Evolutionary conservation across 2,888 invertebrate genomes (phyloP), one percentile per base, ranked within the genome.

Genomic region (Mythimna albipuncta): DNA sequence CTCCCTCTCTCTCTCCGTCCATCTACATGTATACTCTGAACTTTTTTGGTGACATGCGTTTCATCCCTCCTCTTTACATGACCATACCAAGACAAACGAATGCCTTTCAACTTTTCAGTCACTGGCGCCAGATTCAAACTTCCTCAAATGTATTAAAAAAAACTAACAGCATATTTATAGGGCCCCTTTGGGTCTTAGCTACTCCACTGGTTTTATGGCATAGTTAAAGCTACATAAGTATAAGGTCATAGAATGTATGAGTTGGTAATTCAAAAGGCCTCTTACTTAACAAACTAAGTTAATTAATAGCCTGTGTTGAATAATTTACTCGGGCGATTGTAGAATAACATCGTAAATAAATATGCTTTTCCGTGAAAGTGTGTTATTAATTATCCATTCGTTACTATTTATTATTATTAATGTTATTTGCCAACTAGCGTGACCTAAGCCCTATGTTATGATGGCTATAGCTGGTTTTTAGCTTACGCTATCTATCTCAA

Each of bases 391-490:
- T 77, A 63, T 58, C 21, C 21, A 47, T 55, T 69, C 41, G 64
- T 59, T 82, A 52, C 62, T 75, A 79, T 71, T 79, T 69, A 82
- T 69, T 78, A 69, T 74, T 69, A 72, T 70, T 69, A 26, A 80
- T 50, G 55, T 59, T 59, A 70, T 79, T 66, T 74, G 66, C 50
- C 21, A 67, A 47, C 63, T 57, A 50, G 32, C 62, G 35, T 68
- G 82, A 70, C 67, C 74, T 65, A 67, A 63, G 64, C 50, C 66
- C 69, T 65, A 13, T 26, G 59, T 75, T 63, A 64, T 77, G 72
- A 64, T 50, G 54, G 59, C 44, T 58, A 67, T 47, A 64, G 61
- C 73, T 52, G 64, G 77, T 72, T 80, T 52, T 52, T 35, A 44
- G 32, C 32, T 57, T 26, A 67, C 26, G 52, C 21, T 38, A 41